phyloP scores from a whole-genome alignment of 2,113 vertebrate species.

The mouse (Mus musculus) region GRCm39 chrX:102836501-102837000 shows the following conservation, averaged over 20 bases:
- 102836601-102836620: slow-evolving; percentile 1
- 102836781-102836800: not conserved
- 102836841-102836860: slow-evolving; percentile 43
- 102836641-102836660: not conserved
- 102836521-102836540: not conserved
- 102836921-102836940: slow-evolving; percentile 23
- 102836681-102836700: not conserved
- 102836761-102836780: not conserved
- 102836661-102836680: slow-evolving; percentile 2
- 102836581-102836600: not conserved
- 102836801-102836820: not conserved
- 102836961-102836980: not conserved
- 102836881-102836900: slow-evolving; percentile 9
- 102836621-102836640: not conserved
- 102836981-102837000: not conserved
- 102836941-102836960: slow-evolving; percentile 37
- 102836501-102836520: not conserved
- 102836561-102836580: slow-evolving; percentile 15
- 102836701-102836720: not conserved
- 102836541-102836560: not conserved
- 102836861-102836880: slow-evolving; percentile 31
- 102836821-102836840: slow-evolving; percentile 8
- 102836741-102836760: not conserved
- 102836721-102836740: not conserved
- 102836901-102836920: slow-evolving; percentile 44